Percentiles rank a stretch among this genome's conserved stretches.
Evolutionary conservation across 1,140 invertebrate species (phyloP).

Genomic region (Drosophila truncata): DNA sequence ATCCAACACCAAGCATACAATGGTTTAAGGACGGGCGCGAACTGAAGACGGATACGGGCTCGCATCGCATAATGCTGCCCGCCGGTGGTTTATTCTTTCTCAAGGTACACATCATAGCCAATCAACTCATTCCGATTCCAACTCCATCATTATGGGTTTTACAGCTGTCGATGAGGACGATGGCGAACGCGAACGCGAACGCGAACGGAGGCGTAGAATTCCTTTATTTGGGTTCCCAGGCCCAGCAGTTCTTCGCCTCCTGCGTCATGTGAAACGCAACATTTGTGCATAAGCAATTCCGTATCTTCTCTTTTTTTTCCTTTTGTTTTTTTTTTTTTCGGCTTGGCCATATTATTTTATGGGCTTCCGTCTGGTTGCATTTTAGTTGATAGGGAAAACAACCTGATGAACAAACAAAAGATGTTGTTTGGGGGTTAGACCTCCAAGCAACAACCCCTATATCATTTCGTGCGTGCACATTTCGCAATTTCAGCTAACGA

Average conservation of each 20-base stretch:
- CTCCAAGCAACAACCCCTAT: constrained; percentile 24
- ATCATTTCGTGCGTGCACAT: constrained; percentile 73
- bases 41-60: constrained; percentile 86
- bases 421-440: constrained; percentile 27
- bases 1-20: constrained; percentile 88
- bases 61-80: constrained; percentile 87
- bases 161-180: constrained; percentile 50
- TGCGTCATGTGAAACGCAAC: constrained; percentile 71
- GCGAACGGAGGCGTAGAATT: constrained; percentile 26
- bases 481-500: constrained; percentile 78
- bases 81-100: constrained; percentile 92
- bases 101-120: constrained; percentile 86
- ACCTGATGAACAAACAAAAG: constrained; percentile 52
- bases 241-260: constrained; percentile 5
- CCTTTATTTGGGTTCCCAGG: constrained; percentile 32
- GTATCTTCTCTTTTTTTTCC: not conserved
- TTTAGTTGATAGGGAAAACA: constrained; percentile 76
- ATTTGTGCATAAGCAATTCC: constrained; percentile 69
- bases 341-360: constrained; percentile 74
- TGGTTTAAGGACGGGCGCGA: constrained; percentile 89
- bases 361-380: constrained; percentile 76
- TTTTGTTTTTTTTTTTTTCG: constrained; percentile 14
- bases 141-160: constrained; percentile 64
- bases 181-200: constrained; percentile 20
- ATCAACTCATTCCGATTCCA: constrained; percentile 25